Conservation (phyloP, 2,113 vertebrate species). For the Lontra canadensis region DNA sequence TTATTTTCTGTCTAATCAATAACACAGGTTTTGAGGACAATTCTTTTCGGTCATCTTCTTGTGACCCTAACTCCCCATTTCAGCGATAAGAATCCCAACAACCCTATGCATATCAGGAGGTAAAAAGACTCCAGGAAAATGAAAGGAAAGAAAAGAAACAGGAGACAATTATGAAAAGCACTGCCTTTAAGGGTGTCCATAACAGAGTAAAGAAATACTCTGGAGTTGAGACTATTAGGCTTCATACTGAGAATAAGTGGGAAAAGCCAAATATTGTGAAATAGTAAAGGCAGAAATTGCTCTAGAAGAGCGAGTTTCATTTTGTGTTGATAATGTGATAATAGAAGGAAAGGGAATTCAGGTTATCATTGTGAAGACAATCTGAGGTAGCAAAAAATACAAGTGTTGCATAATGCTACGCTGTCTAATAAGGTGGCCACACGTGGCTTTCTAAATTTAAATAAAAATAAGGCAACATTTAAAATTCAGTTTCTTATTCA, state of each 20-base stretch:
- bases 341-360: background rate
- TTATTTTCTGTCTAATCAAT: background rate
- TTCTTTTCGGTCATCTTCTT: background rate
- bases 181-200: background rate
- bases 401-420: background rate
- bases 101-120: background rate
- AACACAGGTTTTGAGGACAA: background rate
- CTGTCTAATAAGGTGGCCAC: background rate
- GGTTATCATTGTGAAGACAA: background rate
- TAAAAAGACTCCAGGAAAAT: background rate
- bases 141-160: background rate
- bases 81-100: background rate
- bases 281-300: background rate
- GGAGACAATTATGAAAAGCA: background rate
- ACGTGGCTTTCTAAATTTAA: background rate
- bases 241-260: background rate
- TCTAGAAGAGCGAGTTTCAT: background rate
- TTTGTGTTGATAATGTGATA: background rate
- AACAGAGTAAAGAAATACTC: background rate
- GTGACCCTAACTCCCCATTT: background rate
- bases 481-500: background rate
- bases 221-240: background rate
- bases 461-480: background rate
- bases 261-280: background rate
- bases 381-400: background rate